A percentile compares a stretch with the other conserved stretches of the same genome.
Conservation (phyloP, 1,140 invertebrate species). For the Subanguina moxae region DNA sequence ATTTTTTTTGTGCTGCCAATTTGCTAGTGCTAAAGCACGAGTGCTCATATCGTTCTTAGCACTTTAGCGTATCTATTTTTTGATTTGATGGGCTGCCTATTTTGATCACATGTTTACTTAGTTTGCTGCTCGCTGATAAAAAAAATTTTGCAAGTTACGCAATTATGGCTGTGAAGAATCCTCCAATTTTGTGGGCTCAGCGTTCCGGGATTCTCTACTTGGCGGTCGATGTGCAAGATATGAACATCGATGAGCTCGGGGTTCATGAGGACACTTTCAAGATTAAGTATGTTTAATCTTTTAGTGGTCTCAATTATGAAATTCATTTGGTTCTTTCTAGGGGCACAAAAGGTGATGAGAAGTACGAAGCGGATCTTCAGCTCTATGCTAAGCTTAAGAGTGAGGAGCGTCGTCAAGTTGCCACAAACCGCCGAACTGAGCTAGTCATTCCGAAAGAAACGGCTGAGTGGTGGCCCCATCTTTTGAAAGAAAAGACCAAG, state of each 20-base stretch:
- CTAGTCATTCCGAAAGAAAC: conserved; percentile 46
- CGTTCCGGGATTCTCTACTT: conserved; percentile 33
- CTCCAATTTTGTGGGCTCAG: conserved; percentile 44
- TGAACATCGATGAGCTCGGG: conserved; percentile 46
- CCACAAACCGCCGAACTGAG: conserved; percentile 42
- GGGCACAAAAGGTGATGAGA: conserved; percentile 38
- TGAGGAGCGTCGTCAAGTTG: conserved; percentile 39
- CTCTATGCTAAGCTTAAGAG: conserved; percentile 39
- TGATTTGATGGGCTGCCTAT: no score
- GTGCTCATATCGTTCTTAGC: no score
- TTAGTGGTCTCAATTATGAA: neutral
- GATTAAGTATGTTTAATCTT: conserved; percentile 33
- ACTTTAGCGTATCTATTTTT: no score
- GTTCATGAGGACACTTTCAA: conserved; percentile 48
- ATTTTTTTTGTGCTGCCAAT: no score
- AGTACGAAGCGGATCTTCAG: conserved; percentile 42
- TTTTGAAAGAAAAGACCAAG: conserved; percentile 39
- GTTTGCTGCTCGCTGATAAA: no score
- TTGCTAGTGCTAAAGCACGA: no score
- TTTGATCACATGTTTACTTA: no score
- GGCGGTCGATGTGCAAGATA: conserved; percentile 47
- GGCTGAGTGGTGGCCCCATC: conserved; percentile 47
- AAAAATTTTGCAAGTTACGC: neutral
- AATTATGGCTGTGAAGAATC: conserved; percentile 16
- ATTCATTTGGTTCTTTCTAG: conserved; percentile 24